phyloP scores from a whole-genome alignment of 2,888 invertebrate genomes.

The Protodeltote pygarga region DNA sequence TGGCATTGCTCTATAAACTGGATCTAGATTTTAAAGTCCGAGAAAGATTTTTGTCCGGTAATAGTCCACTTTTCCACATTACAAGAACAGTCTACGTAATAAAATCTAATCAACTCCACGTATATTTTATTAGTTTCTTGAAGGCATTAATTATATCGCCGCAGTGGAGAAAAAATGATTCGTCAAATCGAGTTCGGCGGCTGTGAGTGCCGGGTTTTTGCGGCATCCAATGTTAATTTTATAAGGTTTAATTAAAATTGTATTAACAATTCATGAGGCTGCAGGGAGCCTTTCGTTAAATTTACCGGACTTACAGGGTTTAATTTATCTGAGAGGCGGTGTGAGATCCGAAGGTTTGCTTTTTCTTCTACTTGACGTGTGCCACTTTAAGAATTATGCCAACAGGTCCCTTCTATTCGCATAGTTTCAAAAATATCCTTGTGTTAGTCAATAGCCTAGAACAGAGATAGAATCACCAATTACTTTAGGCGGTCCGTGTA shows the following conservation, averaged over 20 bases:
- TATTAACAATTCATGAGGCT: constrained; percentile 72
- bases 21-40: too few relatives aligned
- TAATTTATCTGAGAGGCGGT: constrained; percentile 41
- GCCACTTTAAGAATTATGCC: too few relatives aligned
- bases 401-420: too few relatives aligned
- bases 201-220: constrained; percentile 43
- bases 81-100: constrained; percentile 5
- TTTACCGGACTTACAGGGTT: constrained; percentile 33
- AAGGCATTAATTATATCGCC: constrained; percentile 42
- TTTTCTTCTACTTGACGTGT: too few relatives aligned
- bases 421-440: too few relatives aligned
- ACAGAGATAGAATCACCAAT: too few relatives aligned
- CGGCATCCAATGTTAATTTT: constrained; percentile 58
- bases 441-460: too few relatives aligned
- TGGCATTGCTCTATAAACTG: too few relatives aligned
- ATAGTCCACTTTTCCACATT: too few relatives aligned
- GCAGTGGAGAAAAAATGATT: constrained; percentile 40
- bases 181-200: constrained; percentile 46
- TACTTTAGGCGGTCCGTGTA: too few relatives aligned
- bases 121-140: constrained; percentile 25
- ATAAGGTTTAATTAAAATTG: constrained; percentile 68
- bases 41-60: too few relatives aligned
- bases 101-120: constrained; percentile 40
- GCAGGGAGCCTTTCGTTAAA: constrained; percentile 59
- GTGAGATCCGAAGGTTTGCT: constrained; percentile 33